Evolutionary conservation across 2,113 vertebrate genomes (phyloP).

Genomic region (Eidolon helvum): DNA sequence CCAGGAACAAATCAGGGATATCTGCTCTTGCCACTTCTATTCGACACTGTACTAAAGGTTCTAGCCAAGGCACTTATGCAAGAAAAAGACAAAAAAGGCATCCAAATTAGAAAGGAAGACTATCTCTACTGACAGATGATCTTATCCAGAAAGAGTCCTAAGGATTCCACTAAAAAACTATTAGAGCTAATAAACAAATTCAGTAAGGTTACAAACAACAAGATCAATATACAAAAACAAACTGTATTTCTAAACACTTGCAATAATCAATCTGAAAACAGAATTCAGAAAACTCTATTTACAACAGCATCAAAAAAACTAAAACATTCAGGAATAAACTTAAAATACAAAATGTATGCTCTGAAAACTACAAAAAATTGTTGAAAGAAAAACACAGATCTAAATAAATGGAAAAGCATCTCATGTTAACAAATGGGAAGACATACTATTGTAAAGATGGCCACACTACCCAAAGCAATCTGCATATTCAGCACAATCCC

Average conservation of each 20-base stretch:
- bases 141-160: not conserved
- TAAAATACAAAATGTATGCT: not conserved
- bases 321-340: not conserved
- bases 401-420: not conserved
- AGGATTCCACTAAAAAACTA: not conserved
- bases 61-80: not conserved
- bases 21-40: not conserved
- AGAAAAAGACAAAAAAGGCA: not conserved
- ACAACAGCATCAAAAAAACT: not conserved
- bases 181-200: not conserved
- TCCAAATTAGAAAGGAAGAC: not conserved
- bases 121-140: not conserved
- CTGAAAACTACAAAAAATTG: not conserved
- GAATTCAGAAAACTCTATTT: not conserved
- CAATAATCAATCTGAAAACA: not conserved
- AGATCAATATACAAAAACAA: not conserved
- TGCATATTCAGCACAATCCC: not conserved
- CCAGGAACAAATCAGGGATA: not conserved
- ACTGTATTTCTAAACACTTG: not conserved
- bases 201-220: not conserved
- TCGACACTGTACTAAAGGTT: not conserved
- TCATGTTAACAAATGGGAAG: not conserved
- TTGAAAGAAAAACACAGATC: not conserved
- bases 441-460: not conserved
- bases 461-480: not conserved